Base-by-base conservation (phyloP, 2,797 vertebrate genomes). In the Bryconaethiops microstoma region DNA sequence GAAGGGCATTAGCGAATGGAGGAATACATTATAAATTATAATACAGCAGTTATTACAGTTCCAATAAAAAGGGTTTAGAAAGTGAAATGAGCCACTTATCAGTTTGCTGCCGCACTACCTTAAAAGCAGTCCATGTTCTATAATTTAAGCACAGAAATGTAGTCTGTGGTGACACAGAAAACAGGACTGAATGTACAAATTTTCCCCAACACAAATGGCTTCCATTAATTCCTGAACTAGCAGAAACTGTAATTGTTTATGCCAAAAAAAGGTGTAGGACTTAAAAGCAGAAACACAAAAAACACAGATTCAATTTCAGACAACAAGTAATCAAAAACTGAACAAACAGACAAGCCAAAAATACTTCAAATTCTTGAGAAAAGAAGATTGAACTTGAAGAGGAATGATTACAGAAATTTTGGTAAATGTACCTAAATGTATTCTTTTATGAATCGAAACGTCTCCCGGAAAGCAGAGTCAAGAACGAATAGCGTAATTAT, bases 21-120 rank as follows among this genome's bases (percentile, higher is more conserved):
- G 92, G 93, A 95, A 94, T 94, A 93, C 92, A 95, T 95, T 94
- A 94, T 93, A 94, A 94, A 93, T 94, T 91, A 94, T 94, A 94
- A 94, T 94, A 94, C 91, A 90, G 91, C 87, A 88, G 88, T 92
- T 94, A 95, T 94, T 94, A 94, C 93, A 95, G 91, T 90, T 93
- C 88, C 92, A 91, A 92, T 93, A 87, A 93, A 92, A 94, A 93
- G 93, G 90, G 92, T 92, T 93, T 93, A 91, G 92, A 87, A 88
- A 90, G 91, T 91, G 92, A 91, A 95, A 94, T 92, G 91, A 93
- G 89, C 92, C 94, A 95, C 94, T 95, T 95, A 94, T 93, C 93
- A 92, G 93, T 86, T 81, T 79, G 90, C 90, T 89, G 91, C 89
- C 89, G 89, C 90, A 88, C 91, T 92, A 88, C 94, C 91, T 94